Conservation (phyloP, 2,797 vertebrate genomes). For the Hemibagrus guttatus region DNA sequence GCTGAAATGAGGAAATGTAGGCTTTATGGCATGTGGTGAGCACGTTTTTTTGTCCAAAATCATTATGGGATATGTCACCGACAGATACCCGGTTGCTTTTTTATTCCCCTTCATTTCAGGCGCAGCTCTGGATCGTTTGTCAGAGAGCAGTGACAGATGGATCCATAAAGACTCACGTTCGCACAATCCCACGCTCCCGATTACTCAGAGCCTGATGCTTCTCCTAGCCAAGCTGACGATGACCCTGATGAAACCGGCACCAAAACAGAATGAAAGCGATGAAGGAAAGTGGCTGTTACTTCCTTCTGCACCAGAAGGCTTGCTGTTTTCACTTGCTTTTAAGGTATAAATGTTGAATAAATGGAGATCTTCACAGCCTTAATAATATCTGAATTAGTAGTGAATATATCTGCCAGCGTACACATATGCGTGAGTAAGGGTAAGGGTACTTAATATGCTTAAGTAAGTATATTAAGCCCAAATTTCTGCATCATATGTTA, state of each 20-base stretch:
- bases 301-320: conserved; percentile 62
- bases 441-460: background rate
- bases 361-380: background rate
- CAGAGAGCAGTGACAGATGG: conserved; percentile 65
- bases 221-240: conserved; percentile 49
- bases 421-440: conserved; percentile 3
- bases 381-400: background rate
- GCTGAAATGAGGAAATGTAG: conserved; percentile 42
- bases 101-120: conserved; percentile 58
- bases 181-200: conserved; percentile 62
- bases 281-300: conserved; percentile 65
- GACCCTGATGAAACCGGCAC: conserved; percentile 59
- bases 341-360: background rate
- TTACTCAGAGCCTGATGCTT: conserved; percentile 59
- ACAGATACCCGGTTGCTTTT: conserved; percentile 54
- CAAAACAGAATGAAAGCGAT: conserved; percentile 60
- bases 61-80: conserved; percentile 50
- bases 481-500: background rate
- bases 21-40: conserved; percentile 40
- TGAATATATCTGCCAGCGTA: background rate
- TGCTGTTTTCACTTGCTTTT: conserved; percentile 14
- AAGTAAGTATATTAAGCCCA: background rate
- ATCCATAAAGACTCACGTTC: conserved; percentile 55
- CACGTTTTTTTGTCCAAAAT: conserved; percentile 45
- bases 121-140: conserved; percentile 55